Evolutionary conservation across 2,797 vertebrate genomes (phyloP).

Genomic region (Hapalemur alaotrensis): DNA sequence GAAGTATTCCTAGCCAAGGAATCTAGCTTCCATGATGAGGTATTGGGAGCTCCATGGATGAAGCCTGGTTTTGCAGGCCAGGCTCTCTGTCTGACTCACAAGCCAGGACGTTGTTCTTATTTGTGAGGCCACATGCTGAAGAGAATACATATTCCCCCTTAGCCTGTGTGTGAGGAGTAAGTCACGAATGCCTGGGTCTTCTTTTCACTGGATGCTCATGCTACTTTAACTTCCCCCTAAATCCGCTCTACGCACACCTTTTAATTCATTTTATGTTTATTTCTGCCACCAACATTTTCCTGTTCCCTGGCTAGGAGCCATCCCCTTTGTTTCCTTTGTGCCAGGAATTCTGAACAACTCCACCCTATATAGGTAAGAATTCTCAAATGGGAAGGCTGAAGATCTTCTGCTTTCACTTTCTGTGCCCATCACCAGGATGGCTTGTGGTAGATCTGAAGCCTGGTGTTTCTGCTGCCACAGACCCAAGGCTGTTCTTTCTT

Average conservation of each 20-base stretch:
- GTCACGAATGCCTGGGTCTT: neutral
- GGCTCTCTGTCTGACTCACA: neutral
- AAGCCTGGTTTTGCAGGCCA: neutral
- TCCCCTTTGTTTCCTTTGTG: neutral
- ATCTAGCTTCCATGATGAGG: neutral
- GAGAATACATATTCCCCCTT: neutral
- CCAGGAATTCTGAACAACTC: neutral
- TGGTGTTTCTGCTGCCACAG: neutral
- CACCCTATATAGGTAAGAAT: neutral
- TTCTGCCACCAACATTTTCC: slow-evolving; percentile 6
- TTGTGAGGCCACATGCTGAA: neutral
- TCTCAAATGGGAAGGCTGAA: neutral
- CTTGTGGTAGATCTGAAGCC: neutral
- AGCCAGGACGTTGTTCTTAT: neutral
- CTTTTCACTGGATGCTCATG: neutral
- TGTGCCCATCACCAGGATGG: neutral
- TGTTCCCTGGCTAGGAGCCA: neutral
- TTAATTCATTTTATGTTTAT: neutral
- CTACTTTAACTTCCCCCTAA: neutral
- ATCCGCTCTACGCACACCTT: neutral
- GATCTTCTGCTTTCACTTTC: neutral
- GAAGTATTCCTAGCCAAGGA: neutral
- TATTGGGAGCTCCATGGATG: neutral
- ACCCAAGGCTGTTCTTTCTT: neutral
- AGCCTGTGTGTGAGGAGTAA: neutral